These are phyloP conservation scores for Phthorimaea operculella DNA, from an alignment of 1,140 invertebrate species.

Conservation along the genomic window DNA sequence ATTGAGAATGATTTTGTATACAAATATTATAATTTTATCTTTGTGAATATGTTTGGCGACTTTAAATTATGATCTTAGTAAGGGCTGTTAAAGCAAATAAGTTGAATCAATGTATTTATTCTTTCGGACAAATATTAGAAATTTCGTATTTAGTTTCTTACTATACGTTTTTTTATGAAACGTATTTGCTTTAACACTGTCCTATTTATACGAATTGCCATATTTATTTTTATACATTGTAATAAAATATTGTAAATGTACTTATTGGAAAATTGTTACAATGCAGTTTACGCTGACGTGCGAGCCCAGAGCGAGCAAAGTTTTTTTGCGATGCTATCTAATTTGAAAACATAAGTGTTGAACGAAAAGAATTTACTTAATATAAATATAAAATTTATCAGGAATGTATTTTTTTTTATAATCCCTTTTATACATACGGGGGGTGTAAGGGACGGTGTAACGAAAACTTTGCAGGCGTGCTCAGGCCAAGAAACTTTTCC, in stretches of 20 bases:
- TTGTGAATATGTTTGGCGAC: neutral
- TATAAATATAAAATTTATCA: conserved; percentile 28
- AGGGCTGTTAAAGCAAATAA: neutral
- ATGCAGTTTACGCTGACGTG: neutral
- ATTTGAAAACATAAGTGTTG: conserved; percentile 23
- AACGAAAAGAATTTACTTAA: conserved; percentile 47
- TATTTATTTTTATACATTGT: conserved; percentile 12
- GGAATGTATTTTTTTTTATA: too few species aligned
- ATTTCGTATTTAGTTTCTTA: neutral
- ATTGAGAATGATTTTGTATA: conserved; percentile 19
- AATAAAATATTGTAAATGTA: too few species aligned
- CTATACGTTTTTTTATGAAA: neutral
- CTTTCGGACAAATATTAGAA: neutral
- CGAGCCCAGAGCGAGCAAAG: neutral
- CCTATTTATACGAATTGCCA: conserved; percentile 12
- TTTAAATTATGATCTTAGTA: neutral
- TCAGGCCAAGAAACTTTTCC: too few species aligned
- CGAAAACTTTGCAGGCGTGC: too few species aligned
- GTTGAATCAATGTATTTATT: neutral
- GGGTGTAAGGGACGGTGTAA: too few species aligned
- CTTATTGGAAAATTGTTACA: neutral
- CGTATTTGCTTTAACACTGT: neutral
- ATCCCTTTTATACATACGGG: too few species aligned
- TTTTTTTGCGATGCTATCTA: conserved; percentile 8
- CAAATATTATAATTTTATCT: neutral